phyloP scores from a whole-genome alignment of 2,888 invertebrate genomes.

The Dermolepida albohirtum region DNA sequence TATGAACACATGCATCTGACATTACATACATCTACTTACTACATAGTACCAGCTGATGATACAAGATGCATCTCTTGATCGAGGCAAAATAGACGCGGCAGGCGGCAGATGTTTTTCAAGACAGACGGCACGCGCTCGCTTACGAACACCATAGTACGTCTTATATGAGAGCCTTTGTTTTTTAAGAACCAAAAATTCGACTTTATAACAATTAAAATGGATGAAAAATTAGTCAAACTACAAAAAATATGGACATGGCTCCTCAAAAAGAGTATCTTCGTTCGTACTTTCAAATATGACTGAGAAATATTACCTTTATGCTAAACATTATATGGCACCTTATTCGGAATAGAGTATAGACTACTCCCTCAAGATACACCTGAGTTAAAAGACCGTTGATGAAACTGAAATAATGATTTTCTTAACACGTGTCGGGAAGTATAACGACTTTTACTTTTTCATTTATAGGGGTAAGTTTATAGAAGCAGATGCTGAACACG shows the following conservation, averaged over 20 bases:
- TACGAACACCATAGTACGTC: constrained; percentile 24
- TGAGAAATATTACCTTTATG: not conserved
- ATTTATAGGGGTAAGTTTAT: constrained; percentile 50
- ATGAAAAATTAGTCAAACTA: not conserved
- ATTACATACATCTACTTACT: constrained; percentile 26
- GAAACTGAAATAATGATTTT: constrained; percentile 54
- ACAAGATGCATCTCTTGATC: constrained; percentile 45
- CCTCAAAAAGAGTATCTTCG: not conserved
- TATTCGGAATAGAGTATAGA: constrained; percentile 17
- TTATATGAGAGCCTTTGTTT: not conserved
- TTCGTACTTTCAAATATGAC: not conserved
- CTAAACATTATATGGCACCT: not conserved
- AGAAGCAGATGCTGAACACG: constrained; percentile 44
- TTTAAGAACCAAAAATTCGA: not conserved
- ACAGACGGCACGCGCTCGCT: constrained; percentile 64
- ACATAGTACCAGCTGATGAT: constrained; percentile 41
- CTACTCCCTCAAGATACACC: constrained; percentile 52
- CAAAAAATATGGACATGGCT: no score
- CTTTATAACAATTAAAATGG: not conserved
- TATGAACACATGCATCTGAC: constrained; percentile 12
- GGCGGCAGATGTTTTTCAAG: constrained; percentile 61
- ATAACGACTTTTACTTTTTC: constrained; percentile 56
- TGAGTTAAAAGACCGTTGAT: constrained; percentile 57
- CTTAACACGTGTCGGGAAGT: constrained; percentile 56
- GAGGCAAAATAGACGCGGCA: constrained; percentile 47